Percentiles rank a stretch among this genome's conserved stretches.
phyloP scores from a whole-genome alignment of 1,140 invertebrate genomes.

The Ganaspis sp. region DNA sequence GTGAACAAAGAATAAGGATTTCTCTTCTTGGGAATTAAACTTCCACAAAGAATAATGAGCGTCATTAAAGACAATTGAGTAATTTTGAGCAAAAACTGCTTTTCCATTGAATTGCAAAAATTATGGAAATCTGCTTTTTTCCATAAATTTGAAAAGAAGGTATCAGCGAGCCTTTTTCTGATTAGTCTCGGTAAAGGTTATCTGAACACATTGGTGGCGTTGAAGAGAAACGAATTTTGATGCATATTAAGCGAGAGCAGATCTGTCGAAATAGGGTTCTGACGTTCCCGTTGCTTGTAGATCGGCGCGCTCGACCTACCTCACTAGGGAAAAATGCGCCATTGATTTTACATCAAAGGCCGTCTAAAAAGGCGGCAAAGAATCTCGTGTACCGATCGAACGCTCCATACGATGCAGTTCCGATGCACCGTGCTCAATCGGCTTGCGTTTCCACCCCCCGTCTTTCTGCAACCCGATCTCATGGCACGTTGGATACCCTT shows the following conservation, averaged over 20 bases:
- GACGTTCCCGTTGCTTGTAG: slow-evolving; percentile 60
- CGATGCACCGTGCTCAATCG: slow-evolving; percentile 68
- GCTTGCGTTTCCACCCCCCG: slow-evolving; percentile 55
- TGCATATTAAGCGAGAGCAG: neutral
- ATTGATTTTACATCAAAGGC: slow-evolving; percentile 77
- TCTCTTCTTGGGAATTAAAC: too few species aligned
- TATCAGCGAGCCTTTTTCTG: neutral
- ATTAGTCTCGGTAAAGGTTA: neutral
- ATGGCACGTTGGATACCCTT: slow-evolving; percentile 61
- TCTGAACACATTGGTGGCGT: neutral
- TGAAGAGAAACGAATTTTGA: neutral
- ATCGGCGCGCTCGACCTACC: slow-evolving; percentile 68
- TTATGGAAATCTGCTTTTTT: too few species aligned
- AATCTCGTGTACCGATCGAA: slow-evolving; percentile 71
- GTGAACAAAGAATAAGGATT: too few species aligned
- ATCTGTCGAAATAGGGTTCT: slow-evolving; percentile 32
- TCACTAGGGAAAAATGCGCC: slow-evolving; percentile 68
- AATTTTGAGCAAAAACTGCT: too few species aligned
- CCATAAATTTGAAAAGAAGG: too few species aligned
- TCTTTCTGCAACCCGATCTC: slow-evolving; percentile 59
- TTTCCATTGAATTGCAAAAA: too few species aligned
- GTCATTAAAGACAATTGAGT: too few species aligned
- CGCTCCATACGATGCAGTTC: slow-evolving; percentile 70
- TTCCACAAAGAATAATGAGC: too few species aligned
- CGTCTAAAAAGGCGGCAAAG: slow-evolving; percentile 74